Evolutionary conservation across 2,113 vertebrate genomes (phyloP).

Genomic region (Cacatua alba): DNA sequence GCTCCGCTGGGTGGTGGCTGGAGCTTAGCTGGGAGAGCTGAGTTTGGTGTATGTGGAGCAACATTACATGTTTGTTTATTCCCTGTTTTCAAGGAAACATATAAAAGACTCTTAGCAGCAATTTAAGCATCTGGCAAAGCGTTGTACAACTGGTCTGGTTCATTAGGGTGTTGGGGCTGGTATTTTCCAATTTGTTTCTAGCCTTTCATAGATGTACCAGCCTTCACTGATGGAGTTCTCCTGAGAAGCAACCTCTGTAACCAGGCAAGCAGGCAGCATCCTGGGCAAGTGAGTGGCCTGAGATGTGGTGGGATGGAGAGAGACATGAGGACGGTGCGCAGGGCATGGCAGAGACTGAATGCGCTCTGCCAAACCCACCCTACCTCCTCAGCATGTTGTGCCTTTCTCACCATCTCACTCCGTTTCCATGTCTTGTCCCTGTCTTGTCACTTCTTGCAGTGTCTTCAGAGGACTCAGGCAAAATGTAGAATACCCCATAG

Average conservation of each 20-base stretch:
- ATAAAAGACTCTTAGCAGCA: not conserved
- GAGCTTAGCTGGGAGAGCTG: not conserved
- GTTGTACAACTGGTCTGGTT: not conserved
- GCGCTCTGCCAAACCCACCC: not conserved
- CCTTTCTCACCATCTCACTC: not conserved
- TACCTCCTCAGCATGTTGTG: not conserved
- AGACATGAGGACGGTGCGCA: accelerated
- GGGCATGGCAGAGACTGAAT: not conserved
- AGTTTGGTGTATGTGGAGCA: not conserved
- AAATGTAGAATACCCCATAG: not conserved
- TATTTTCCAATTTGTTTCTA: not conserved
- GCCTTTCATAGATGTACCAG: not conserved
- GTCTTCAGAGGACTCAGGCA: not conserved
- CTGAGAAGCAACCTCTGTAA: not conserved
- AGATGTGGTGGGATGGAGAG: not conserved
- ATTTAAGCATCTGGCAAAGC: not conserved
- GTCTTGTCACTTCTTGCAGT: not conserved
- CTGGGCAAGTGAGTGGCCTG: too few species aligned
- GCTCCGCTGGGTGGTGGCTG: not conserved
- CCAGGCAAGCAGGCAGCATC: not conserved
- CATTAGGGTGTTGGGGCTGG: not conserved
- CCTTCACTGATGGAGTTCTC: not conserved
- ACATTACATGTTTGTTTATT: not conserved
- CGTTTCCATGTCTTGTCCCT: not conserved
- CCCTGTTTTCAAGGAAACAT: not conserved